Evolutionary conservation across 2,888 invertebrate species (phyloP), one percentile per base, ranked within the genome.

Genomic region (Fabriciana adippe): DNA sequence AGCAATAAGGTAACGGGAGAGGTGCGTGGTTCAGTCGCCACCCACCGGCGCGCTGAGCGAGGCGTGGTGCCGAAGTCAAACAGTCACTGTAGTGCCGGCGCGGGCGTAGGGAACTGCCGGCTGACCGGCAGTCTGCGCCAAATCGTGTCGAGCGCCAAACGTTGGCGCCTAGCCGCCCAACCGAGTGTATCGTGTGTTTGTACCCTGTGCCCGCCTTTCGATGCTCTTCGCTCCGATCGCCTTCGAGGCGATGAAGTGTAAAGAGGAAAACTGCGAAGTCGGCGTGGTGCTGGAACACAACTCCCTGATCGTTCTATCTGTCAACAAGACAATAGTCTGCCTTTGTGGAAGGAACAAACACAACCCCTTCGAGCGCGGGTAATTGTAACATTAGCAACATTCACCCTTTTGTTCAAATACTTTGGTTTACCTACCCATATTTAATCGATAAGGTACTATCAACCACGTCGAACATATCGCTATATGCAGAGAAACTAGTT

Each of bases 231-330:
- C 92, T 90, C 88, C 89, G 76, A 90, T 92, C 91, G 92, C 90
- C 89, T 86, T 85, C 72, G 89, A 89, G 89, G 92, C 92, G 92
- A 93, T 93, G 93, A 93, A 93, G 93, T 93, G 93, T 87, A 92
- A 92, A 88, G 93, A 91, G 90, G 92, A 90, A 86, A 93, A 93
- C 83, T 93, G 93, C 81, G 93, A 93, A 84, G 92, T 93, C 73
- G 93, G 92, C 81, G 92, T 93, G 84, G 87, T 93, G 77, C 87
- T 92, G 79, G 93, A 92, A 79, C 90, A 88, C 85, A 92, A 92
- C 83, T 92, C 93, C 68, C 78, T 93, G 84, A 93, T 93, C 78
- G 92, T 93, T 79, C 85, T 93, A 72, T 89, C 93, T 35, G 86
- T 91, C 76, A 87, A 93, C 86, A 93, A 93, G 85, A 92, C 93